phyloP scores from a whole-genome alignment of 2,113 vertebrate species.

The Neogobius melanostomus region DNA sequence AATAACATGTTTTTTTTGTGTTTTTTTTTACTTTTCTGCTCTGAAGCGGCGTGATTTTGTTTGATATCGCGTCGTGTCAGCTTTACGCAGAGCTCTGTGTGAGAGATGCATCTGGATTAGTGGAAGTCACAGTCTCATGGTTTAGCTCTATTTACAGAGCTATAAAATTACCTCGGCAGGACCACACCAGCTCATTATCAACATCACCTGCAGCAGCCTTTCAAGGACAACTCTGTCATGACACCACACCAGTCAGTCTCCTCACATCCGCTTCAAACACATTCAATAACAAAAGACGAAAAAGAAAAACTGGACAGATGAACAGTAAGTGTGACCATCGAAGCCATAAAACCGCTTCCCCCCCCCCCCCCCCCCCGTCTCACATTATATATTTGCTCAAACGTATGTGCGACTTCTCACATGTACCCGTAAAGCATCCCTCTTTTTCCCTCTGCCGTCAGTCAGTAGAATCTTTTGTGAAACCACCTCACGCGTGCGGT shows the following conservation, averaged over 20 bases:
- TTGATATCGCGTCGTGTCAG: no score
- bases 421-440: neutral
- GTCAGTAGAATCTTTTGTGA: neutral
- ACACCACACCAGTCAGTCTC: slow-evolving; percentile 40
- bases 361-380: no score
- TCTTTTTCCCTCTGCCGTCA: slow-evolving; percentile 3
- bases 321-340: no score
- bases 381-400: no score
- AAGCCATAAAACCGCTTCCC: no score
- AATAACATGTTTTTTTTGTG: neutral
- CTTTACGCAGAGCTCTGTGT: slow-evolving; percentile 9
- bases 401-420: no score
- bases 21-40: no score
- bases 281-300: slow-evolving; percentile 38
- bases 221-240: slow-evolving; percentile 75
- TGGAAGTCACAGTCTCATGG: slow-evolving; percentile 60
- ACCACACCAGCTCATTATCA: slow-evolving; percentile 73
- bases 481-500: neutral
- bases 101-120: slow-evolving; percentile 48
- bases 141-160: slow-evolving; percentile 70
- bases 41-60: no score
- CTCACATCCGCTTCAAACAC: slow-evolving; percentile 59
- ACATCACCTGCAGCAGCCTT: slow-evolving; percentile 73
- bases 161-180: slow-evolving; percentile 70
- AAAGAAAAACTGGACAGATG: no score